A percentile compares a stretch with the other conserved stretches of the same genome.
These are phyloP conservation scores for Pachliopta kotzebuea DNA, from an alignment of 2,888 invertebrate genomes.

Conservation along the genomic window DNA sequence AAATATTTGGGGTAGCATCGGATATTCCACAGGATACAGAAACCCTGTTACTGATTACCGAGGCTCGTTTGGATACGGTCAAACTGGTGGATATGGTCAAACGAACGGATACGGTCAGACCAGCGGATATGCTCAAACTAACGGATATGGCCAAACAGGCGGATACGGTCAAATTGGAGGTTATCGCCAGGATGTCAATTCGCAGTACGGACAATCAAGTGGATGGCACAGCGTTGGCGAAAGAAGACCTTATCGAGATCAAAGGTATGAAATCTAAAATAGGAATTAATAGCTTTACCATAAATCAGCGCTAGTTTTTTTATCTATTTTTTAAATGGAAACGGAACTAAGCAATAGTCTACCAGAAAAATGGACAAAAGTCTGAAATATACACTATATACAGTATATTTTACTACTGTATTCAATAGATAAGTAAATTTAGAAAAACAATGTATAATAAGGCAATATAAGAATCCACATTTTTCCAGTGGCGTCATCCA, in stretches of 20 bases:
- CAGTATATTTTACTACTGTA: background rate
- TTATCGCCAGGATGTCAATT: conserved; percentile 32
- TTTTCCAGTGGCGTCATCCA: conserved; percentile 37
- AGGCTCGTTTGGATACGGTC: conserved; percentile 22
- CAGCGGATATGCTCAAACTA: conserved; percentile 33
- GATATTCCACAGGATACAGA: conserved; percentile 37
- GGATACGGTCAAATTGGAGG: conserved; percentile 35
- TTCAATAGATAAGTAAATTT: background rate
- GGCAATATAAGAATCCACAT: background rate
- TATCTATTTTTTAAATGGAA: too few relatives aligned
- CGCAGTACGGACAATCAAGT: conserved; percentile 45
- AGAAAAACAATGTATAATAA: background rate
- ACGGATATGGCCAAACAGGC: conserved; percentile 32
- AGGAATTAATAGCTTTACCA: too few relatives aligned
- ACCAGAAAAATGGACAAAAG: too few relatives aligned
- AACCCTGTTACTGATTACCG: conserved; percentile 30
- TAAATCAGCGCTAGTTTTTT: too few relatives aligned
- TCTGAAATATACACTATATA: too few relatives aligned
- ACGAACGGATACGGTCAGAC: conserved; percentile 30
- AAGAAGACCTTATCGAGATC: conserved; percentile 68
- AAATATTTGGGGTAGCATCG: conserved; percentile 53
- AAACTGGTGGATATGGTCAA: conserved; percentile 34
- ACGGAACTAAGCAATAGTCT: too few relatives aligned
- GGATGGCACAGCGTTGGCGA: conserved; percentile 70
- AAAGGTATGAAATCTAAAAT: conserved; percentile 50